phyloP scores from a whole-genome alignment of 2,113 vertebrate genomes.

The Recurvirostra avosetta region DNA sequence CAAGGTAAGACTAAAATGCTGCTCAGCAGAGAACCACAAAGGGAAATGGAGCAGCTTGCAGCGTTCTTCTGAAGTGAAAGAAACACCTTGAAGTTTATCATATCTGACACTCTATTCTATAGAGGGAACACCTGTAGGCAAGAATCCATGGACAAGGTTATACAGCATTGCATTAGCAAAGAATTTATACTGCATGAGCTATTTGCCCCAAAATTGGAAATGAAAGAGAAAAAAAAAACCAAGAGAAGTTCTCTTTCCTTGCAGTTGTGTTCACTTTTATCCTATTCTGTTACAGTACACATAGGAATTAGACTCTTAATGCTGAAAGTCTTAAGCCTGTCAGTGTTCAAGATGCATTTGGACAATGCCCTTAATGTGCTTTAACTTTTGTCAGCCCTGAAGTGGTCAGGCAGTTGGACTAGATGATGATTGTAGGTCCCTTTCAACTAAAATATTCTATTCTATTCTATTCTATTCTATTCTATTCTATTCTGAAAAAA shows the following conservation, averaged over 20 bases:
- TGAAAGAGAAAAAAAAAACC: background rate
- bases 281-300: background rate
- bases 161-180: background rate
- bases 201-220: background rate
- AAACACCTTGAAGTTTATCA: background rate
- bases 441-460: background rate
- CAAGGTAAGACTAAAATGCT: background rate
- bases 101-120: background rate
- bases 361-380: background rate
- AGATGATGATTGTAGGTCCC: background rate
- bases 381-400: background rate
- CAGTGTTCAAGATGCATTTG: background rate
- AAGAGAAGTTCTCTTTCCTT: background rate
- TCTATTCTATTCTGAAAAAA: background rate
- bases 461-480: background rate
- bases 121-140: background rate
- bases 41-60: background rate
- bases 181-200: background rate
- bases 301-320: background rate
- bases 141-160: background rate
- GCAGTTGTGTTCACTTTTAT: background rate
- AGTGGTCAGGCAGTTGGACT: background rate
- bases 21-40: background rate
- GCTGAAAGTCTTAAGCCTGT: background rate
- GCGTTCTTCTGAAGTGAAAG: background rate